phyloP scores from a whole-genome alignment of 2,888 invertebrate species.

The Apamea anceps region DNA sequence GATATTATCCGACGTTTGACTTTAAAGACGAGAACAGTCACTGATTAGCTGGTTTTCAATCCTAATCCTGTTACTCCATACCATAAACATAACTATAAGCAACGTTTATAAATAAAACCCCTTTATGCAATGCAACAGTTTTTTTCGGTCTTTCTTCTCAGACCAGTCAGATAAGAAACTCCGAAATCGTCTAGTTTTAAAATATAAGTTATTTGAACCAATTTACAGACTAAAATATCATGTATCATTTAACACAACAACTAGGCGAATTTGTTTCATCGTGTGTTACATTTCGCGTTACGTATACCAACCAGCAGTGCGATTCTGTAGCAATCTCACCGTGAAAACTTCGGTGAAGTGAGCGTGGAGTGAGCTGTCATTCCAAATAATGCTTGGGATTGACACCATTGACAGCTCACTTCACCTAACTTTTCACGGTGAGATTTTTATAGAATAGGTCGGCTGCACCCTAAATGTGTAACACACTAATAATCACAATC shows the following conservation, averaged over 20 bases:
- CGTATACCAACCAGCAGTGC: too few species aligned
- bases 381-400: too few species aligned
- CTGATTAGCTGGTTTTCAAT: too few species aligned
- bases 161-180: not conserved
- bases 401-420: too few species aligned
- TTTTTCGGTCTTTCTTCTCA: not conserved
- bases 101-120: not conserved
- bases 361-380: too few species aligned
- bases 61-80: too few species aligned
- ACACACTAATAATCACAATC: not conserved
- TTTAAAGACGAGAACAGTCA: not conserved
- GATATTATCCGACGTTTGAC: slow-evolving; percentile 45
- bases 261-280: not conserved
- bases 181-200: not conserved
- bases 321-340: too few species aligned
- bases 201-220: not conserved
- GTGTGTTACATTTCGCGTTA: not conserved
- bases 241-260: not conserved
- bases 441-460: too few species aligned
- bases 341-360: too few species aligned
- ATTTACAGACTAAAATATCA: not conserved
- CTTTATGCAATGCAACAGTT: not conserved
- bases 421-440: too few species aligned
- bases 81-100: not conserved
- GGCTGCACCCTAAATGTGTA: not conserved